A percentile compares a stretch with the other conserved stretches of the same genome.
Conservation (phyloP, 2,888 invertebrate species). For the Sinhomidia bicolor region DNA sequence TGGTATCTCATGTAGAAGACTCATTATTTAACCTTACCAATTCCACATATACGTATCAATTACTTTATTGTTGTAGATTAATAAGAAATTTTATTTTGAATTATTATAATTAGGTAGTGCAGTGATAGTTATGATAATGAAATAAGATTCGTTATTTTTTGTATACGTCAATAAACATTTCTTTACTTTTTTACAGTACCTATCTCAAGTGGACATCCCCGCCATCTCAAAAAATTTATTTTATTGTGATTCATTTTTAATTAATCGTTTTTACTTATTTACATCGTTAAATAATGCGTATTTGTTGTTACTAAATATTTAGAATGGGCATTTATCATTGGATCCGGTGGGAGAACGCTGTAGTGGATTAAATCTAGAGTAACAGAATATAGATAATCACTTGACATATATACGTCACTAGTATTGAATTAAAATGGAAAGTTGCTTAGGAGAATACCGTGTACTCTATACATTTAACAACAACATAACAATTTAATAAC, state of each 20-base stretch:
- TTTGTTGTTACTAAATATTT: not conserved
- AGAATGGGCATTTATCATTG: not conserved
- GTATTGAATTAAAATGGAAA: not conserved
- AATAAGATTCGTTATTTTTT: no score
- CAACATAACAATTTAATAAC: constrained; percentile 21
- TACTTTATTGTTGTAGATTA: no score
- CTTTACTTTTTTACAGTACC: no score
- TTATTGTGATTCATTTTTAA: not conserved
- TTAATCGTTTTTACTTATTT: not conserved
- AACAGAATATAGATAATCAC: not conserved
- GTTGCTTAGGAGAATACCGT: not conserved
- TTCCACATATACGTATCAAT: no score
- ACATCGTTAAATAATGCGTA: not conserved
- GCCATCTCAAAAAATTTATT: not conserved
- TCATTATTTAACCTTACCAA: not conserved
- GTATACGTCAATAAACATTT: no score
- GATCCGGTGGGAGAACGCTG: constrained; percentile 4
- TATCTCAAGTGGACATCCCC: no score
- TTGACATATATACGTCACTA: not conserved
- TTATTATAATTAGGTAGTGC: no score
- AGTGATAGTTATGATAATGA: no score
- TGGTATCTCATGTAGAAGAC: not conserved
- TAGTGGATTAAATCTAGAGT: no score
- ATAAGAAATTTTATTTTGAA: no score
- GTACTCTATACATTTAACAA: constrained; percentile 7